phyloP scores from a whole-genome alignment of 2,888 invertebrate species.

The Drosophila histrio region DNA sequence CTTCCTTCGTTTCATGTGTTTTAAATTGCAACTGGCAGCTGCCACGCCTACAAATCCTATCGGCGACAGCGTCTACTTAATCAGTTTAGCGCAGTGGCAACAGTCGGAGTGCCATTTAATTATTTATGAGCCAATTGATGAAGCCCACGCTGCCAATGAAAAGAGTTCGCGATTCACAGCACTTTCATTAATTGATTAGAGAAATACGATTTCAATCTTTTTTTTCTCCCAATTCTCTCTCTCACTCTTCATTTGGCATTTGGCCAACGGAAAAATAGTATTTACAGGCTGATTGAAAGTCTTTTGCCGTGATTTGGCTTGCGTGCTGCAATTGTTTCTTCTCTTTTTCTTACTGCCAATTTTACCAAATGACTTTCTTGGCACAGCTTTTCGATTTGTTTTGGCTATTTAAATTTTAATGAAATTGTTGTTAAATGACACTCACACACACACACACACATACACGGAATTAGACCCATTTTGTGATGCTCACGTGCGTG shows the following conservation, averaged over 20 bases:
- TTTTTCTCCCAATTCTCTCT: background rate
- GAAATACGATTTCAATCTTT: slow-evolving; percentile 40
- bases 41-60: slow-evolving; percentile 11
- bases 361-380: slow-evolving; percentile 75
- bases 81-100: slow-evolving; percentile 20
- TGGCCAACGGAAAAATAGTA: slow-evolving; percentile 33
- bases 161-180: slow-evolving; percentile 34
- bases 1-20: slow-evolving; percentile 1
- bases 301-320: slow-evolving; percentile 41
- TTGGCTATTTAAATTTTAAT: slow-evolving; percentile 70
- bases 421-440: slow-evolving; percentile 60
- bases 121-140: slow-evolving; percentile 52
- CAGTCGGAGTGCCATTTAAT: slow-evolving; percentile 35
- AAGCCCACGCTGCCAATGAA: slow-evolving; percentile 13
- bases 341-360: slow-evolving; percentile 45
- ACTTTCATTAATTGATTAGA: slow-evolving; percentile 67
- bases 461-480: slow-evolving; percentile 15
- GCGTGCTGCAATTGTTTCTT: slow-evolving; percentile 36
- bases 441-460: slow-evolving; percentile 13
- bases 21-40: slow-evolving; percentile 52
- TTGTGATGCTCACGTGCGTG: slow-evolving; percentile 33
- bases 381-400: slow-evolving; percentile 60
- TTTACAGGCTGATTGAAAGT: slow-evolving; percentile 67
- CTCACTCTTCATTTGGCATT: slow-evolving; percentile 37
- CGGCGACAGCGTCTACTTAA: slow-evolving; percentile 7